phyloP scores from a whole-genome alignment of 2,113 vertebrate genomes.

The Pontoporia blainvillei region DNA sequence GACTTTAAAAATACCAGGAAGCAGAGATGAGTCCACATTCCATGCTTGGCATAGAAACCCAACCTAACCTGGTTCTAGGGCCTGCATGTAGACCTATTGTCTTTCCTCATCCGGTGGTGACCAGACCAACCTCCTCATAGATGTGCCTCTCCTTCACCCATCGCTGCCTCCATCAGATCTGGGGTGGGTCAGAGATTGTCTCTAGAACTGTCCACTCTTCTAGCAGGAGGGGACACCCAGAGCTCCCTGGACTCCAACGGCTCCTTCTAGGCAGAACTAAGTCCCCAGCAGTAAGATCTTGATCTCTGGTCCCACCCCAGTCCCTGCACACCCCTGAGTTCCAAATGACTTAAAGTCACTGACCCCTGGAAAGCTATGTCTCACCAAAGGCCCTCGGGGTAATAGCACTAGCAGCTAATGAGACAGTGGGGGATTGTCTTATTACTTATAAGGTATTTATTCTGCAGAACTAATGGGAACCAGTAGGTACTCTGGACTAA shows the following conservation, averaged over 20 bases:
- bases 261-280: neutral
- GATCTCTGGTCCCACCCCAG: neutral
- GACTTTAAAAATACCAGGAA: neutral
- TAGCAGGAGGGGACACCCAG: neutral
- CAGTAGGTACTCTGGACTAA: neutral
- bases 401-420: neutral
- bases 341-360: neutral
- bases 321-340: neutral
- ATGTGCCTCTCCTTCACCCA: neutral
- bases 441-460: neutral
- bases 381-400: neutral
- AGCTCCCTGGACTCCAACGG: fast-evolving
- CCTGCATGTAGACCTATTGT: fast-evolving
- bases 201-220: neutral
- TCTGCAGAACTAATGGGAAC: neutral
- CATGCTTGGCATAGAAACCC: neutral
- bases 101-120: neutral
- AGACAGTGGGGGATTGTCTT: neutral
- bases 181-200: neutral
- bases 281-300: neutral
- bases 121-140: neutral
- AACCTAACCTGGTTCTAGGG: neutral
- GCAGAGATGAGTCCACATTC: neutral
- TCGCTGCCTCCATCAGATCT: neutral
- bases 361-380: neutral